These are phyloP conservation scores for Ptiloglossa arizonensis DNA, from an alignment of 1,140 invertebrate species.

Conservation along the genomic window DNA sequence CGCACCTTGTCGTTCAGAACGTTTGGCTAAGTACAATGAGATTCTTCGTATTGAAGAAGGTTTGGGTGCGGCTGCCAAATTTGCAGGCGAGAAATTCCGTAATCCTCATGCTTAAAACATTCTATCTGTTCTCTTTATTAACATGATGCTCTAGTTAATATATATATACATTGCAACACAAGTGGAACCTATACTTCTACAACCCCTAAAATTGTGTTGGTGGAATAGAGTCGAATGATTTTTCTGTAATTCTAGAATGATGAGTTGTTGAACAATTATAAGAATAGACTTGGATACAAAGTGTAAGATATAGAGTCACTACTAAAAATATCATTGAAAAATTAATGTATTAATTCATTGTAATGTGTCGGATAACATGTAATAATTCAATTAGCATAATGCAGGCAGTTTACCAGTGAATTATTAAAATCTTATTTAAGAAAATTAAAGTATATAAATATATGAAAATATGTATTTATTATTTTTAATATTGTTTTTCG, in stretches of 20 bases:
- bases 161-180: constrained; percentile 1
- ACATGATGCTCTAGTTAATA: constrained; percentile 12
- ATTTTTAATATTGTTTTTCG: background rate
- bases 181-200: background rate
- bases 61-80: constrained; percentile 94
- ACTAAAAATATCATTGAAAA: background rate
- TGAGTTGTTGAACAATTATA: background rate
- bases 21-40: constrained; percentile 99
- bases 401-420: constrained; percentile 4
- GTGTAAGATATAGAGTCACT: background rate
- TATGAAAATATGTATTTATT: background rate
- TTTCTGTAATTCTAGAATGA: constrained; percentile 1
- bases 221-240: constrained; percentile 1
- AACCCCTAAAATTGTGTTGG: background rate
- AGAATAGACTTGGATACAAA: background rate
- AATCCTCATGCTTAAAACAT: constrained; percentile 83
- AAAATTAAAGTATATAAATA: background rate
- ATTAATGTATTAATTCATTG: background rate
- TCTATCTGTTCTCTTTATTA: background rate
- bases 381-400: background rate
- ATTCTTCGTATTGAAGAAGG: constrained; percentile 99
- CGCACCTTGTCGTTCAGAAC: constrained; percentile 98
- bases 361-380: background rate
- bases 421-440: too few species aligned
- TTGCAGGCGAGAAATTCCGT: constrained; percentile 97